Evolutionary conservation across 1,140 invertebrate species (phyloP).

Genomic region (Euborellia annulipes): DNA sequence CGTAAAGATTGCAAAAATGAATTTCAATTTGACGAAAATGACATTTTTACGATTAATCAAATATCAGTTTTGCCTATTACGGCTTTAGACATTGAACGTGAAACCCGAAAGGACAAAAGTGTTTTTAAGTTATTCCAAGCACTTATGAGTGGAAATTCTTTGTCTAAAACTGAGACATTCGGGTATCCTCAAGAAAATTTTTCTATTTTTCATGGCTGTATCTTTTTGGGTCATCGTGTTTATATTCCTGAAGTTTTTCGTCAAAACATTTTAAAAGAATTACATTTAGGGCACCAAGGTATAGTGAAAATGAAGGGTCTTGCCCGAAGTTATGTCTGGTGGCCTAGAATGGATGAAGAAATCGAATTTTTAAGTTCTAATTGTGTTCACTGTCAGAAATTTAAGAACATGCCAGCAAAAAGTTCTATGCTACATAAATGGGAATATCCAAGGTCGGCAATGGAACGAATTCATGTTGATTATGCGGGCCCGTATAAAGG

Average conservation of each 20-base stretch:
- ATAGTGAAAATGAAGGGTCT: constrained; percentile 9
- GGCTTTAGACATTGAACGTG: constrained; percentile 3
- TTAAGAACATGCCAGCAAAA: too few species aligned
- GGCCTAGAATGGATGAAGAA: background rate
- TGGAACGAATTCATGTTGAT: constrained; percentile 1
- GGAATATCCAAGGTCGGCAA: background rate
- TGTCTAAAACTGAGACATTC: too few species aligned
- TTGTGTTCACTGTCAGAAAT: too few species aligned
- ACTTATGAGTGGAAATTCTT: background rate
- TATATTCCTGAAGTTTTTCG: background rate
- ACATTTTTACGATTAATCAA: too few species aligned
- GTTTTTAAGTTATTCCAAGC: background rate
- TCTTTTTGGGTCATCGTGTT: constrained; percentile 10
- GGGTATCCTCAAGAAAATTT: too few species aligned
- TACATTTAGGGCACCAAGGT: constrained; percentile 9
- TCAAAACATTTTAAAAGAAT: constrained; percentile 2
- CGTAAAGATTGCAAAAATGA: background rate
- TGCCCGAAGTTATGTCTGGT: constrained; percentile 13
- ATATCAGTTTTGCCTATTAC: constrained; percentile 3
- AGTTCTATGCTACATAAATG: too few species aligned
- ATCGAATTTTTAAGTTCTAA: background rate
- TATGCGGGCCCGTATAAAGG: background rate
- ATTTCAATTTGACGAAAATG: constrained; percentile 1
- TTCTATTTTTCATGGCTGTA: constrained; percentile 6
- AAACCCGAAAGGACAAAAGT: background rate